Evolutionary conservation across 2,113 vertebrate species (phyloP), one percentile per base, ranked within the genome.

Genomic region (Podarcis muralis): DNA sequence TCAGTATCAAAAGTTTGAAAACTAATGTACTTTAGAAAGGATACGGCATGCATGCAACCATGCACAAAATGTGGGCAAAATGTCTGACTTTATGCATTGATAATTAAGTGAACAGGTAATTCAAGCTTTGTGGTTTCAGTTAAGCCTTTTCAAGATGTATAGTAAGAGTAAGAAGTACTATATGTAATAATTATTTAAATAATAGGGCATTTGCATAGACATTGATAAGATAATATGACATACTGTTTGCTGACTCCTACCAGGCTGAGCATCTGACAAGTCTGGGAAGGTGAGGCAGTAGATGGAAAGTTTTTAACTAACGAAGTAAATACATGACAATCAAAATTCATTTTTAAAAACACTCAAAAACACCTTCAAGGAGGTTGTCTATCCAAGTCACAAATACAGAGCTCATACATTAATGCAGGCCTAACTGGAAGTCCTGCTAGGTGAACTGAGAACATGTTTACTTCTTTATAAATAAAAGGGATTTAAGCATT

Each of bases 171-270:
- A 79, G n/a, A 25, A 25, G 77, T 30, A 13, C 13, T 48, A 83
- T 62, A 16, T 84, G n/a, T 43, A 35, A 66, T 32, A 13, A 43
- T 32, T 78, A 7, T 48, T 82, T 82, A 59, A 68, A 83, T 25
- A 80, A n/a, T 30, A 85, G 69, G 69, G 48, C 68, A 90, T 68
- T 85, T 87, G n/a, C 69, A 88, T 68, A 84, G 77, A 74, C 75
- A 72, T 37, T 72, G 48, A 81, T 87, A 76, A 89, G 68, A 88
- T 80, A 82, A 86, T 79, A 86, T 81, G 88, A 86, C 69, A 81
- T 85, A 75, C 78, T 68, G 69, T 77, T 90, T 86, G 84, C 84
- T 83, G 79, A 90, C 79, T 83, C 72, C 72, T 90, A 77, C 37
- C 72, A 83, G 80, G 71, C 23, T 87, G 71, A 82, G 20, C 43